Base-by-base conservation (phyloP, 2,888 invertebrate species). In the Caenorhabditis afra region DNA sequence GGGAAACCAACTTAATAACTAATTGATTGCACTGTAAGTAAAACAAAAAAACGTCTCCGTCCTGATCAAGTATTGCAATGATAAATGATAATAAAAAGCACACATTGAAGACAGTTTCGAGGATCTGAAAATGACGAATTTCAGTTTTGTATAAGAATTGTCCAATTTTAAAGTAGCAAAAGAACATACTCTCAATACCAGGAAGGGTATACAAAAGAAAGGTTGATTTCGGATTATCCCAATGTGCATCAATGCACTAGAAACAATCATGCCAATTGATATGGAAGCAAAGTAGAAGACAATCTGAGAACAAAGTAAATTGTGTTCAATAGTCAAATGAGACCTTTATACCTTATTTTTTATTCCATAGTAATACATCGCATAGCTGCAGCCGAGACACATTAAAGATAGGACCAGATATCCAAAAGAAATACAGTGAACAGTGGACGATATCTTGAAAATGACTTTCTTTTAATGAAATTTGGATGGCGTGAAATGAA, bases 171-270 rank as follows among this genome's bases (percentile, higher is more conserved):
- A n/a, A n/a, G n/a, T n/a, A n/a, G n/a, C n/a, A 4, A 59, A 23
- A 18, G 7, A n/a, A 70, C 66, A 59, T n/a, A 83, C 83, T 41
- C 83, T 55, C 4, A 81, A 58, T 29, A 81, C 81, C 11, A 76
- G 76, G 50, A 83, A 83, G 11, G 79, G 70, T 16, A 83, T 79
- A 52, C 83, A 83, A 10, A 81, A 22, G 37, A 81, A 83, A 12
- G 83, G 83, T 29, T 83, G 81, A 8, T 70, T 61, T 8, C 39
- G 29, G 1, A 61, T 57, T n/a, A 81, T 77, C 14, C 81, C 83
- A 58, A 64, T 23, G 41, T 66, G 67, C 81, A 83, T 81, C 61
- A 80, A 22, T 4, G 81, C 10, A 39, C 79, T 64, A 10, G 77
- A 79, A 4, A 75, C 12, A 7, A 80, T 23, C 14, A 64, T 50